These are phyloP conservation scores for Coelopa frigida DNA, from an alignment of 1,140 invertebrate genomes.

Conservation along the genomic window DNA sequence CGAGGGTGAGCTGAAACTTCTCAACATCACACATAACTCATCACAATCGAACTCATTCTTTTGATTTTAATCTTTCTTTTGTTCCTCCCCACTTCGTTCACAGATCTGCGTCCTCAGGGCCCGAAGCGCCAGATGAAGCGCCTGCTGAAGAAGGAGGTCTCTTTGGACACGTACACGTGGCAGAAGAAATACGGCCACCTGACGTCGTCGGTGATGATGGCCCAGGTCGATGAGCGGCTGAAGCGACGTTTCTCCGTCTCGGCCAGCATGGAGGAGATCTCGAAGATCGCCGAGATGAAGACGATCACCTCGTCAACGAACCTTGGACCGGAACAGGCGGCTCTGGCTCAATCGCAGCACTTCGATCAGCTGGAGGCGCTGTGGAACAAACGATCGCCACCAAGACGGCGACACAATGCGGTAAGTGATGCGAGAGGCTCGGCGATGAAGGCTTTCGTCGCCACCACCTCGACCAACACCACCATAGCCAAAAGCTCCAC, in stretches of 20 bases:
- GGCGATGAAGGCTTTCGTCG: slow-evolving; percentile 14
- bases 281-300: slow-evolving; percentile 60
- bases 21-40: not conserved
- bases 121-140: slow-evolving; percentile 71
- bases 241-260: slow-evolving; percentile 73
- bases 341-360: slow-evolving; percentile 74
- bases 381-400: slow-evolving; percentile 75
- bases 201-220: slow-evolving; percentile 70
- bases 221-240: slow-evolving; percentile 67
- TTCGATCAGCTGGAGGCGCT: slow-evolving; percentile 75
- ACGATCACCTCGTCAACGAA: slow-evolving; percentile 56
- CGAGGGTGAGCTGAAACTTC: slow-evolving; percentile 47
- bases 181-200: slow-evolving; percentile 77
- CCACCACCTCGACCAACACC: slow-evolving; percentile 2
- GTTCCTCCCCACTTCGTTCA: not conserved
- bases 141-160: slow-evolving; percentile 74
- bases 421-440: slow-evolving; percentile 39
- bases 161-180: slow-evolving; percentile 77
- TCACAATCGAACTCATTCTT: not conserved
- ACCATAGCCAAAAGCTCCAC: slow-evolving; percentile 23
- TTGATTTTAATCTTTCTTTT: not conserved
- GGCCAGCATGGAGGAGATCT: slow-evolving; percentile 78
- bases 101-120: slow-evolving; percentile 62
- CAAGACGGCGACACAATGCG: slow-evolving; percentile 59
- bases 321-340: slow-evolving; percentile 68